Evolutionary conservation across 2,888 invertebrate genomes (phyloP), one percentile per base, ranked within the genome.

Genomic region (Tiliacea citrago): DNA sequence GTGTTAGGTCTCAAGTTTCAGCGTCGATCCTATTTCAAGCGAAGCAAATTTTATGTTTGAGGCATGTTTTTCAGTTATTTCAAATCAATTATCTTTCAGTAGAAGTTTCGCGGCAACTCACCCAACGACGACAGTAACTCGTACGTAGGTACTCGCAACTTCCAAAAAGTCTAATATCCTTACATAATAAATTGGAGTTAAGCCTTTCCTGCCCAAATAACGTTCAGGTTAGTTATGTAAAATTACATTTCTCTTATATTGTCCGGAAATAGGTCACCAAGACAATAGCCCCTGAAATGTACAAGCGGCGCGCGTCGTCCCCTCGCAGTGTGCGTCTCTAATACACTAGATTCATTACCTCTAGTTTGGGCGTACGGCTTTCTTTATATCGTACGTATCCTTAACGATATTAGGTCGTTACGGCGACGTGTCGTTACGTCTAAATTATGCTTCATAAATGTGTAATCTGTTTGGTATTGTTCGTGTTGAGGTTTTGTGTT

Each of bases 241-340:
- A 88, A 87, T 87, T 80, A 83, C 81, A 55, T 84, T 84, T 89
- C 84, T 87, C 85, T 88, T 86, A 87, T 88, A 88, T 89, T 88
- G 85, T 79, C 81, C 88, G 92, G 90, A 95, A 93, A 92, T 95
- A 91, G 95, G 95, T 95, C 95, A 94, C 89, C 88, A 87, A 92
- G 93, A 94, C 94, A 95, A 94, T 92, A 92, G 90, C 92, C 90
- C 89, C 86, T 88, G 90, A 63, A 83, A 83, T 80, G 77, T 76
- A 77, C 89, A 90, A 91, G 89, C 79, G 81, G 80, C 78, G 88
- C 90, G 87, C 86, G 86, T 88, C 88, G 84, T 86, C 82, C 85
- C 71, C 67, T 39, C 73, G 61, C 62, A 65, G 82, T 69, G 77
- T 69, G 84, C 73, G 70, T 78, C 79, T 81, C 73, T 90, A 90